A percentile compares a stretch with the other conserved stretches of the same genome.
Conservation (phyloP, 2,797 vertebrate genomes). For the Margarornis squamiger region DNA sequence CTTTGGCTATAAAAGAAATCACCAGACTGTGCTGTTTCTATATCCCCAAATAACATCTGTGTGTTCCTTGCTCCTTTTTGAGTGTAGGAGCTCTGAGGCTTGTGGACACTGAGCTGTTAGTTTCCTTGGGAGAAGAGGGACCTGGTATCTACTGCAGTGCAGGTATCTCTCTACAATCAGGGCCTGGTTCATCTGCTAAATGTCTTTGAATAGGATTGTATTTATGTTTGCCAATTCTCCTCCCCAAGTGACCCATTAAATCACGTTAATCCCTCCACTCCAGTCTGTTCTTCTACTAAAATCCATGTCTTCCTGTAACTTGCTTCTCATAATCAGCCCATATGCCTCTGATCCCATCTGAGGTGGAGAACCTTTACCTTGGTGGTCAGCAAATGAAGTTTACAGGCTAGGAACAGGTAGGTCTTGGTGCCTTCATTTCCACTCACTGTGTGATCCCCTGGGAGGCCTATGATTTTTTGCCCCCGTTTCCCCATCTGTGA, state of each 20-base stretch:
- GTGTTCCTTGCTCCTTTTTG: neutral
- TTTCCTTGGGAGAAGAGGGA: neutral
- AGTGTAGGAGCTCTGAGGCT: neutral
- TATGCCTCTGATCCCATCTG: neutral
- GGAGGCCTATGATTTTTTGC: neutral
- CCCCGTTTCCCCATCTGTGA: neutral
- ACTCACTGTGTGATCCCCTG: neutral
- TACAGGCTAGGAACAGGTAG: neutral
- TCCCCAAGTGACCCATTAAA: slow-evolving; percentile 29
- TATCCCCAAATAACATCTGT: neutral
- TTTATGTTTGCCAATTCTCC: slow-evolving; percentile 11
- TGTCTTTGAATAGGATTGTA: neutral
- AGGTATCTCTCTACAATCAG: neutral
- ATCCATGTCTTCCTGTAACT: neutral
- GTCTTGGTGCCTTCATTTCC: neutral
- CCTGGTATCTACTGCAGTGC: neutral
- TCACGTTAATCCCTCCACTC: neutral
- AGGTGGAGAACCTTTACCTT: neutral
- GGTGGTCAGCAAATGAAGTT: neutral
- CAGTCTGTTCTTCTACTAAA: slow-evolving; percentile 9
- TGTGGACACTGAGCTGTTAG: neutral
- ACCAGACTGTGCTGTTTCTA: neutral
- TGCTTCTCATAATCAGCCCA: neutral
- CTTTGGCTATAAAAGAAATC: neutral
- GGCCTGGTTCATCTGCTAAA: neutral